These are phyloP conservation scores for Meriones psammophilus DNA, from an alignment of 2,797 vertebrate species.

Conservation along the genomic window DNA sequence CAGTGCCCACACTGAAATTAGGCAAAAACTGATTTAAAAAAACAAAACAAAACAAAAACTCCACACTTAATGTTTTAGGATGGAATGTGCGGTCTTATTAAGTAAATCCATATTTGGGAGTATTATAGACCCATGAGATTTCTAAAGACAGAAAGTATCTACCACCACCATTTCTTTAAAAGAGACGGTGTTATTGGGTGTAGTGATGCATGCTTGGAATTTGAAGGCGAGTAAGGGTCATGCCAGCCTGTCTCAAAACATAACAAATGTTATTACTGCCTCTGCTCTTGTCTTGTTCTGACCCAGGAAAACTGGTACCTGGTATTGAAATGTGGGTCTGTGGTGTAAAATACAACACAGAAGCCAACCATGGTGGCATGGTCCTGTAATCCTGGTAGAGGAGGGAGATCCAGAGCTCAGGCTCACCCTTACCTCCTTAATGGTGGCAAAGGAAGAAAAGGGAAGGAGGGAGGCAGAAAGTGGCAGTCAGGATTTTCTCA, in stretches of 20 bases:
- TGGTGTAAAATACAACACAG: neutral
- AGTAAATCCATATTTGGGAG: neutral
- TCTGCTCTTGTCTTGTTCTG: constrained; percentile 1
- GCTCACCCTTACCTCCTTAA: neutral
- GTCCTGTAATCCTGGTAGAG: neutral
- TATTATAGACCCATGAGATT: constrained; percentile 29
- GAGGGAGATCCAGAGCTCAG: neutral
- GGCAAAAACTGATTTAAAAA: neutral
- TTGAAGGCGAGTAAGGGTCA: neutral
- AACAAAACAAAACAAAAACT: neutral
- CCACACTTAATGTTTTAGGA: constrained; percentile 55
- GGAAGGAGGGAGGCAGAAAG: neutral
- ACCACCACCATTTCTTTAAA: neutral
- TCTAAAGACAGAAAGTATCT: constrained; percentile 18
- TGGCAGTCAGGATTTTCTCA: neutral
- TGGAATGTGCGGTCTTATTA: constrained; percentile 43
- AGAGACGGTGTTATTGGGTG: neutral
- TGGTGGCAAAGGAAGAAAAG: neutral
- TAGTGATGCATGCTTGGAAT: neutral
- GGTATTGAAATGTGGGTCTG: neutral
- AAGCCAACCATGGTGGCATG: neutral
- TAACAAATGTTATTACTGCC: neutral
- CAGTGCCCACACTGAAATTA: constrained; percentile 5
- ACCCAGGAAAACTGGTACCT: neutral
- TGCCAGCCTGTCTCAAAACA: neutral